Evolutionary conservation across 2,888 invertebrate genomes (phyloP), one percentile per base, ranked within the genome.

Genomic region (Drosophila longiperda): DNA sequence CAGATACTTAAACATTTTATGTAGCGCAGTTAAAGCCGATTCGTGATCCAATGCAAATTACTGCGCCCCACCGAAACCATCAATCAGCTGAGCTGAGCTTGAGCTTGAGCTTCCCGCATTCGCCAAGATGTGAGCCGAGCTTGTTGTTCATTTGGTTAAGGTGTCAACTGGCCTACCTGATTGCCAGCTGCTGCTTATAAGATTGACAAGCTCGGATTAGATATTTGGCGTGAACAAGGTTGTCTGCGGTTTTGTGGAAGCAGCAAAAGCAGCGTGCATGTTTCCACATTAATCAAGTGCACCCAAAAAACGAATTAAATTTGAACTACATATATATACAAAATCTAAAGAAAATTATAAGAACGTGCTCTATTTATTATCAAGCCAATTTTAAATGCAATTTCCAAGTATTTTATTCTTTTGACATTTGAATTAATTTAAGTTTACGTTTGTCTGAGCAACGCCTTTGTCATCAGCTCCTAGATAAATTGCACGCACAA

Each of bases 21-120:
- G 62, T 86, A 75, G 76, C 78, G 70, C 78, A 79, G 72, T 82
- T 73, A 53, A 71, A 68, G 29, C 49, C 29, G 62, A 83, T 66
- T 87, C 87, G 88, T 88, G 87, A 80, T 68, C 78, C 75, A 82
- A 88, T 88, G 85, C 87, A 86, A 86, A 85, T 82, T 76, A 73
- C 66, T 71, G 45, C 53, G 42, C 65, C 42, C 60, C 76, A 69
- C 48, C 67, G 60, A 69, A 71, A 73, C 66, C 85, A 83, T 83
- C 84, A 81, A 87, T 83, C 86, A 80, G 78, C 73, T 65, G 66
- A 65, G 64, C 62, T 26, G 23, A 45, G 29, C 29, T 7, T 29
- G 1, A 29, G 45, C 45, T 15, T 23, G 45, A 45, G 45, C 45
- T 45, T 45, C 52, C 36, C 66, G 72, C 61, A 50, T 38, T 29